Evolutionary conservation across 2,113 vertebrate genomes (phyloP), one percentile per base, ranked within the genome.

Genomic region (Pterocles burchelli): DNA sequence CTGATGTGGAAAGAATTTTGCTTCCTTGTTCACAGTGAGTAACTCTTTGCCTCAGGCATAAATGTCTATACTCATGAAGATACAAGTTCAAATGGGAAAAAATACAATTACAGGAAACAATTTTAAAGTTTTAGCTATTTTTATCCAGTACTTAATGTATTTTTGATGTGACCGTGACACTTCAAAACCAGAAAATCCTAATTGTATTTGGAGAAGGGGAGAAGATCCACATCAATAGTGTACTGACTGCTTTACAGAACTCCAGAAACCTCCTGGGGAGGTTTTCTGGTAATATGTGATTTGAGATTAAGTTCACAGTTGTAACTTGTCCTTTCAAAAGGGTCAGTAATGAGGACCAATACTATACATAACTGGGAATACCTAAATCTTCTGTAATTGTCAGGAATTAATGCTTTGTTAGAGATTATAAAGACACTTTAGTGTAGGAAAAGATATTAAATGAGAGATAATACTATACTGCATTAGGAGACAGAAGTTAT

Each of bases 1-100:
- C 98, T 99, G 93, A 99, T 99, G 98, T 99, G 99, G 99, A 99
- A 99, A 94, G 99, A 99, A 87, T 99, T 99, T 95, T 99, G 99
- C 97, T 99, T 99, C 97, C 98, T 99, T 72, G 99, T 99, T 58
- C 99, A 99, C 91, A 99, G 99, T 99, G 97, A 99, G 98, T 99
- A 98, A 72, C 67, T 34, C 88, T 96, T 97, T 96, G 96, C 96
- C 86, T 63, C 68, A 58, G 88, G 85, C 91, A 46, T 72, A 57
- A 68, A 78, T 93, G 66, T 96, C 92, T 96, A 26, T 82, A 65
- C 29, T 93, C 84, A 73, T 85, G 81, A 96, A 96, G 76, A 85
- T 91, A 81, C 61, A 82, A 95, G 91, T 89, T 92, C 84, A 89
- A 84, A 94, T 93, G 81, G 77, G 76, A 77, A 94, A 85, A 95